Base-by-base conservation (phyloP, 2,113 vertebrate genomes). In the Himantopus leucocephalus region DNA sequence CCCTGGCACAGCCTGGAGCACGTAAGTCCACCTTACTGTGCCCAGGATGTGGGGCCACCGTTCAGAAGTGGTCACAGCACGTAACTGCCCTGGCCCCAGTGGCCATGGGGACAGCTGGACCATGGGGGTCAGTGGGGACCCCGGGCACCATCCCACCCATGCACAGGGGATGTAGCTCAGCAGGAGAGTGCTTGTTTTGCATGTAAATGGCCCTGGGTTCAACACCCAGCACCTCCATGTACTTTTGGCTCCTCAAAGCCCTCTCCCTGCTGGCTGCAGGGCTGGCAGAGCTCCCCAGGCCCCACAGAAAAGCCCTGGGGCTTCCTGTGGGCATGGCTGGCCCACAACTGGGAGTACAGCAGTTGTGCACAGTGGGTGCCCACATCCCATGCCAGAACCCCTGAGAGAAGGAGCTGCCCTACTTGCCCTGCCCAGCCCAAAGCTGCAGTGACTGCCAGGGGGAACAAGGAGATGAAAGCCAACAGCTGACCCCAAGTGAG, bases 121-220 rank as follows among this genome's bases (percentile, higher is more conserved):
- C 29, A 9, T 2, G 5, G 50, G 70, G 14, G 8, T 34, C 39
- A 27, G 10, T 9, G 2, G 50, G 39, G 20, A 43, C 9, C 39
- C 24, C 39, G 32, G 19, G 30, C 56, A 19, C 18, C 18, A 12
- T 1, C 2, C 15, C 37, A 2, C 12, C 32, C 15, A 24, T 0
- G 1, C 0, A 13, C 2, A 5, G 43, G 48, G 79, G 22, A 70
- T 50, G n/a, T 27, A 70, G n/a, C n/a, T 59, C 52, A 20, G n/a
- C 0, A 4, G 64, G n/a, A 68, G 34, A 58, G 78, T 1, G 4
- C n/a, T 48, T 82, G 97, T 96, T 97, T 97, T 94, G 96, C 92
- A 91, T 96, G 96, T 82, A 86, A 98, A 92, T 97, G 95, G 95
- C 96, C 97, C 97, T 94, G 92, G 96, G 96, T 97, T 97, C 97